Percentiles rank a stretch among this genome's conserved stretches.
These are phyloP conservation scores for Carassius carassius DNA, from an alignment of 2,113 vertebrate genomes.

Conservation along the genomic window DNA sequence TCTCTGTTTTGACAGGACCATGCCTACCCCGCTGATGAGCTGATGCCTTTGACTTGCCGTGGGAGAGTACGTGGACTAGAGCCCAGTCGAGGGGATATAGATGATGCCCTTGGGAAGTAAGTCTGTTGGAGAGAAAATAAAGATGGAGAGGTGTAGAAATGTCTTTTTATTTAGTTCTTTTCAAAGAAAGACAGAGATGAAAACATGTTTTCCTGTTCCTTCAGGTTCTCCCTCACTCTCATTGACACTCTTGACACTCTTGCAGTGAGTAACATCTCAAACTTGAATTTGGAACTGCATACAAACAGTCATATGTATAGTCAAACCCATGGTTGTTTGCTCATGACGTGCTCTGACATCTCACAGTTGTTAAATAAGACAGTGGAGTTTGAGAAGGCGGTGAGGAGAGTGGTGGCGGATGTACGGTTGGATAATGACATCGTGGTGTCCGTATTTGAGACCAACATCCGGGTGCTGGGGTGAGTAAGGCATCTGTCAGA, in stretches of 20 bases:
- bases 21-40: slow-evolving; percentile 96
- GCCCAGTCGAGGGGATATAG: slow-evolving; percentile 94
- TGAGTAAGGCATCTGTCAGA: slow-evolving; percentile 70
- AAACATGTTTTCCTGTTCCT: slow-evolving; percentile 46
- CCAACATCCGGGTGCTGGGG: slow-evolving; percentile 98
- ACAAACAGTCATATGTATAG: neutral
- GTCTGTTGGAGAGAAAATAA: slow-evolving; percentile 59
- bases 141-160: neutral
- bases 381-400: slow-evolving; percentile 94
- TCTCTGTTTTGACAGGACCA: slow-evolving; percentile 82
- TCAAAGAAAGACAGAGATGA: neutral
- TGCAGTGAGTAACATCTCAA: slow-evolving; percentile 80
- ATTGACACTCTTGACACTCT: slow-evolving; percentile 98
- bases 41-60: slow-evolving; percentile 97
- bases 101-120: slow-evolving; percentile 97
- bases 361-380: slow-evolving; percentile 95
- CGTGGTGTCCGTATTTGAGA: slow-evolving; percentile 98
- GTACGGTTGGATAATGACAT: slow-evolving; percentile 98
- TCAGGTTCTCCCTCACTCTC: slow-evolving; percentile 94
- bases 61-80: slow-evolving; percentile 94
- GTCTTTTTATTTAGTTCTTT: neutral
- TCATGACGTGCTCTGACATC: slow-evolving; percentile 18
- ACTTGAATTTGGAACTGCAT: neutral
- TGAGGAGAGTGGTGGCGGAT: slow-evolving; percentile 90
- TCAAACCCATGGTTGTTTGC: neutral